phyloP scores from a whole-genome alignment of 2,113 vertebrate species.

The Etheostoma cragini region DNA sequence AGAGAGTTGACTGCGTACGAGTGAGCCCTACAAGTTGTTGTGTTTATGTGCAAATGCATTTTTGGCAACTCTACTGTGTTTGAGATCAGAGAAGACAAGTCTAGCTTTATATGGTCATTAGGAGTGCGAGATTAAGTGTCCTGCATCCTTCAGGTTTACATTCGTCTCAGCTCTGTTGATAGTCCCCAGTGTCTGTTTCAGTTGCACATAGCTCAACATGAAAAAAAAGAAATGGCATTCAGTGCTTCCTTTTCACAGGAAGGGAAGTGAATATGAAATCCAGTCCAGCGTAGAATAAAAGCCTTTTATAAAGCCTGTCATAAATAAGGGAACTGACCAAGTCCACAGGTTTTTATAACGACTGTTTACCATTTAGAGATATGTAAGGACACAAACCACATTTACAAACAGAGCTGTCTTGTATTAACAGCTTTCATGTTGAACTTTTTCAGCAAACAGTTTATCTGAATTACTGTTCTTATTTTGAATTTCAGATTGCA shows the following conservation, averaged over 20 bases:
- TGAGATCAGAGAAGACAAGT: slow-evolving; percentile 52
- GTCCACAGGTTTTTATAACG: slow-evolving; percentile 38
- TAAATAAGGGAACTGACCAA: slow-evolving; percentile 44
- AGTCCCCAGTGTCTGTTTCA: slow-evolving; percentile 32
- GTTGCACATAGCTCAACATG: background rate
- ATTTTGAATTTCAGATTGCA: background rate
- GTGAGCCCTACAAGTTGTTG: background rate
- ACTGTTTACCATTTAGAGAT: slow-evolving; percentile 16
- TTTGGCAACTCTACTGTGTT: slow-evolving; percentile 42
- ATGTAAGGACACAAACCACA: background rate
- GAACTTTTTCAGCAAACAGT: background rate
- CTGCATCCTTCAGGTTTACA: slow-evolving; percentile 62
- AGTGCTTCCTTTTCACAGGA: slow-evolving; percentile 51
- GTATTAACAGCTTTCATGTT: background rate
- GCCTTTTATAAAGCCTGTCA: slow-evolving; percentile 41
- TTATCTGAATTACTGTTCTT: background rate
- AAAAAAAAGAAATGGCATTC: slow-evolving; percentile 13
- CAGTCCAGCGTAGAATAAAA: slow-evolving; percentile 33
- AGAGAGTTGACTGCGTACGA: slow-evolving; percentile 24
- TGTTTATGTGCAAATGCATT: slow-evolving; percentile 18
- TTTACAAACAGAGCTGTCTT: background rate
- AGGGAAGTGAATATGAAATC: slow-evolving; percentile 70
- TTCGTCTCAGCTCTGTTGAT: slow-evolving; percentile 52
- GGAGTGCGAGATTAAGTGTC: slow-evolving; percentile 36
- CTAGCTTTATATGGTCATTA: slow-evolving; percentile 79